Conservation (phyloP, 2,797 vertebrate genomes). For the Phrynocephalus vlangalii region DNA sequence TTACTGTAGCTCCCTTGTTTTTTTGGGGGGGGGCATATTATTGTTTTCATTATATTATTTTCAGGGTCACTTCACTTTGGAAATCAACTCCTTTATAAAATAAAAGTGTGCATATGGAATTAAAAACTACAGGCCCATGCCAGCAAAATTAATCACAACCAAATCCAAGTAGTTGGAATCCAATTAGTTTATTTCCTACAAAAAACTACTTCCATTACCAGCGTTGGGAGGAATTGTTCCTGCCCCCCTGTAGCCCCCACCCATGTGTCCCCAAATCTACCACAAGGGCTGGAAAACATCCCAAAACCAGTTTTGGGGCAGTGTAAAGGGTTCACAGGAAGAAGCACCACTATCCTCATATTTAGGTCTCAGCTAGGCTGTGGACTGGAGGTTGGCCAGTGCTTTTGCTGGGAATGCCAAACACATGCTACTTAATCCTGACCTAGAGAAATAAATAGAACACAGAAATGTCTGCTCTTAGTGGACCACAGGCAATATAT, state of each 20-base stretch:
- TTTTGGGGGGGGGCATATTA: neutral
- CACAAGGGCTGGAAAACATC: neutral
- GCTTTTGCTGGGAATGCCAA: neutral
- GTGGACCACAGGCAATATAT: slow-evolving; percentile 26
- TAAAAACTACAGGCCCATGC: neutral
- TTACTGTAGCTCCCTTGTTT: slow-evolving; percentile 14
- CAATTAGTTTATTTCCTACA: neutral
- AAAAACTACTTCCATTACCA: neutral
- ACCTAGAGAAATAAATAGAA: neutral
- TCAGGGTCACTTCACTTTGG: neutral
- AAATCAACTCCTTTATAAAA: neutral
- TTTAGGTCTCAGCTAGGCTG: neutral
- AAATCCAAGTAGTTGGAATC: neutral
- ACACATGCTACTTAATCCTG: neutral
- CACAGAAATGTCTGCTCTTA: neutral
- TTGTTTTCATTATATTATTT: neutral
- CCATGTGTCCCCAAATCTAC: neutral
- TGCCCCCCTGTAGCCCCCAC: too few relatives aligned
- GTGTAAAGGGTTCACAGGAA: neutral
- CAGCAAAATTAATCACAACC: neutral
- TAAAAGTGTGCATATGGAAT: neutral
- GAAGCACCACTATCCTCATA: neutral
- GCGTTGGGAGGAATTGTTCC: too few relatives aligned
- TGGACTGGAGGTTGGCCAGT: neutral
- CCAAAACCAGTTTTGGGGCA: neutral